Percentiles rank a stretch among this genome's conserved stretches.
Evolutionary conservation across 2,797 vertebrate species (phyloP).

Genomic region (Brachymystax lenok): DNA sequence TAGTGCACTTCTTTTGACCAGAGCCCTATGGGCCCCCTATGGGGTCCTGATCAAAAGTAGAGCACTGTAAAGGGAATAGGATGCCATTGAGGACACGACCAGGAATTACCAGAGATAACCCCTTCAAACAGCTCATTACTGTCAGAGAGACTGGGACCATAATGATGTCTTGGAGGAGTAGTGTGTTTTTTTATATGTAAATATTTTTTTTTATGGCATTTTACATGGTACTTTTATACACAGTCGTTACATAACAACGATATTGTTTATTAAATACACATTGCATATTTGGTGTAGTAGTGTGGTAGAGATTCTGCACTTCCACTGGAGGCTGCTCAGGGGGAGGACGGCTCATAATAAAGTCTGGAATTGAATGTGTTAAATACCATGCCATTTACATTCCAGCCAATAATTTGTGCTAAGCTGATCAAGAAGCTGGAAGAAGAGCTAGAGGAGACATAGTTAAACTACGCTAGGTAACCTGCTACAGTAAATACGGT

Average conservation of each 20-base stretch:
- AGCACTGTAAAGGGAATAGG: background rate
- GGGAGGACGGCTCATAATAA: no score
- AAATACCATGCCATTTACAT: no score
- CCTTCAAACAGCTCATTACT: conserved; percentile 44
- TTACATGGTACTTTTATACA: no score
- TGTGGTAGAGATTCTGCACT: no score
- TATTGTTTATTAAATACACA: no score
- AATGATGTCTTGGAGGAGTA: conserved; percentile 39
- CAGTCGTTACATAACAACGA: no score
- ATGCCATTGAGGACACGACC: background rate
- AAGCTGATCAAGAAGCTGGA: background rate
- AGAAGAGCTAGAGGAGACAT: background rate
- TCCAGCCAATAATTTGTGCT: no score
- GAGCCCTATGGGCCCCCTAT: background rate
- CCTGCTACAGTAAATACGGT: background rate
- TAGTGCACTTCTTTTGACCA: no score
- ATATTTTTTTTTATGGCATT: conserved; percentile 6
- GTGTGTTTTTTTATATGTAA: no score
- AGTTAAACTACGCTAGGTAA: background rate
- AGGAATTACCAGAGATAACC: conserved; percentile 54
- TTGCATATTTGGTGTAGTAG: no score
- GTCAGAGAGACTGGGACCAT: conserved; percentile 37
- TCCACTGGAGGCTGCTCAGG: no score
- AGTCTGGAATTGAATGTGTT: no score
- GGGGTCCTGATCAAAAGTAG: background rate